Conservation (phyloP, 2,113 vertebrate genomes). For the Mus spicilegus region DNA sequence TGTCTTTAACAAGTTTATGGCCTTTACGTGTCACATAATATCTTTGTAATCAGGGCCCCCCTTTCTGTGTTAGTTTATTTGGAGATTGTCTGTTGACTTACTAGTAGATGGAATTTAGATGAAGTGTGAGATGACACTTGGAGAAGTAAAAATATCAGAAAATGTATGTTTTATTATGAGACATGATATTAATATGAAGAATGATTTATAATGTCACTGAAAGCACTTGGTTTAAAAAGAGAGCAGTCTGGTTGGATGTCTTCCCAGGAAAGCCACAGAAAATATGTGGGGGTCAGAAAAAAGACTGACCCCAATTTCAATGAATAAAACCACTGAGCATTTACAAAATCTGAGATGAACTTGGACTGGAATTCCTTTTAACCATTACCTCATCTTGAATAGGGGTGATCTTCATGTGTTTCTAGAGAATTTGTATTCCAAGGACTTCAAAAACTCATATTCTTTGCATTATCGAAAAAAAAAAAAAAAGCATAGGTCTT, state of each 20-base stretch:
- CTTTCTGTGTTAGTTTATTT: not conserved
- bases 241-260: constrained; percentile 68
- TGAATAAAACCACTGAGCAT: constrained; percentile 73
- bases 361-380: constrained; percentile 64
- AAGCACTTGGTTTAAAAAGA: constrained; percentile 64
- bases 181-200: constrained; percentile 41
- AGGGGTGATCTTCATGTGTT: not conserved
- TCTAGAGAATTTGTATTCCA: not conserved
- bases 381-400: constrained; percentile 46
- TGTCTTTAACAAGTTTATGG: not conserved
- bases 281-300: constrained; percentile 72
- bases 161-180: constrained; percentile 48
- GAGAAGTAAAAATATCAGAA: constrained; percentile 18
- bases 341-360: constrained; percentile 68
- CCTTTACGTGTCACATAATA: not conserved
- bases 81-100: not conserved
- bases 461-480: not conserved
- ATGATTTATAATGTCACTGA: constrained; percentile 63
- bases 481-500: not conserved
- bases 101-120: constrained; percentile 41
- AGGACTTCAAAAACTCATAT: constrained; percentile 17
- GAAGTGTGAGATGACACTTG: constrained; percentile 10
- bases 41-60: not conserved
- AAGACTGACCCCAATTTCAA: constrained; percentile 71
- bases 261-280: constrained; percentile 74